A percentile compares a stretch with the other conserved stretches of the same genome.
Evolutionary conservation across 2,113 vertebrate species (phyloP).

Genomic region (Sterrhoptilus dennistouni): DNA sequence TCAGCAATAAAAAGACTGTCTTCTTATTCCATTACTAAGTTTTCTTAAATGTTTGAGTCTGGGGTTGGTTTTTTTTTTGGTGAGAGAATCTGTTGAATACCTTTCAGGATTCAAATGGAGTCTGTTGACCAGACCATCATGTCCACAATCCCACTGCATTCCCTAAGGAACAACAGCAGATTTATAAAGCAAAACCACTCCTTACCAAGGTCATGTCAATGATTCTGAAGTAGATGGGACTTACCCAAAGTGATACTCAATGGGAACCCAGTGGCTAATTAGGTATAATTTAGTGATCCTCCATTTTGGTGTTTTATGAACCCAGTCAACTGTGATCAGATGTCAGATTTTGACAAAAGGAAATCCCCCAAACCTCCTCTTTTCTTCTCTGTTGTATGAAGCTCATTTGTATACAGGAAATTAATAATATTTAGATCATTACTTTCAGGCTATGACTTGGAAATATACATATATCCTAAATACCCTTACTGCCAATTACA

Average conservation of each 20-base stretch:
- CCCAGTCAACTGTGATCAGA: background rate
- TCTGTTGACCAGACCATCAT: background rate
- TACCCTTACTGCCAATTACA: background rate
- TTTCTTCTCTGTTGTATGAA: background rate
- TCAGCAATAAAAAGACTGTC: background rate
- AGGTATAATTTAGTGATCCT: background rate
- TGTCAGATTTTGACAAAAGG: background rate
- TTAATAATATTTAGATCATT: background rate
- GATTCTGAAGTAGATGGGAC: background rate
- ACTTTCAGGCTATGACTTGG: background rate
- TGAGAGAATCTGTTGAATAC: background rate
- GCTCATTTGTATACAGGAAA: background rate
- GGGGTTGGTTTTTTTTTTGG: background rate
- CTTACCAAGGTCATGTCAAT: fast-evolving
- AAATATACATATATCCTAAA: background rate
- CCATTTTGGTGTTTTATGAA: background rate
- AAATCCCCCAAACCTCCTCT: background rate
- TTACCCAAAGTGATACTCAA: background rate
- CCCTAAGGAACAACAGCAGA: background rate
- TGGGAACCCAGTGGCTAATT: background rate
- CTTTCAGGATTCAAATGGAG: background rate
- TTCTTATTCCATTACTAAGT: background rate
- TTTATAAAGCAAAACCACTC: background rate
- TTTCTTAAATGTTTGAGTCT: background rate
- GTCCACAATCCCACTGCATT: background rate